Conservation (phyloP, 2,888 invertebrate genomes). For the Cryptocephalus primarius region DNA sequence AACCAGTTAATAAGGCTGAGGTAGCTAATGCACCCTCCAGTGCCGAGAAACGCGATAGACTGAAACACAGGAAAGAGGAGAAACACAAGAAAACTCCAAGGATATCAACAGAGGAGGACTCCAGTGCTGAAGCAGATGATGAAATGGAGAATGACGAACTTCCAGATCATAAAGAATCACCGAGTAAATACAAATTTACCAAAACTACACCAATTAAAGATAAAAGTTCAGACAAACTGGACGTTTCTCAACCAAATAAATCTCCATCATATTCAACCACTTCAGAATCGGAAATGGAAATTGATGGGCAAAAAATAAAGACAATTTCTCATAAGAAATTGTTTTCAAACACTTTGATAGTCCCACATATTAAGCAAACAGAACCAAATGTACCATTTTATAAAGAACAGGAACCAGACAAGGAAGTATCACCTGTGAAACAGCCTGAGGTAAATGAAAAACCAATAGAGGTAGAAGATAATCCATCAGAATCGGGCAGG, state of each 20-base stretch:
- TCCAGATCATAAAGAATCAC: constrained; percentile 39
- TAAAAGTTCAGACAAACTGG: constrained; percentile 2
- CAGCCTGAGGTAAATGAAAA: constrained; percentile 3
- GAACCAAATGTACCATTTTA: constrained; percentile 6
- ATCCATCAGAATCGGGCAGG: constrained; percentile 14
- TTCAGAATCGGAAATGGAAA: constrained; percentile 38
- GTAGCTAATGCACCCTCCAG: constrained; percentile 8
- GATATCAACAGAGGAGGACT: constrained; percentile 47
- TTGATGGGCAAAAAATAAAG: constrained; percentile 38
- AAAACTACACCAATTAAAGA: constrained; percentile 34
- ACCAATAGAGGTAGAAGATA: constrained; percentile 9
- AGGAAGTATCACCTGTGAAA: constrained; percentile 7
- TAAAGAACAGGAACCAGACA: constrained; percentile 7
- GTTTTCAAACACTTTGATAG: constrained; percentile 20
- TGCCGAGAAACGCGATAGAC: constrained; percentile 9
- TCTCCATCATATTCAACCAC: constrained; percentile 28
- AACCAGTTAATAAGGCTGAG: constrained; percentile 11
- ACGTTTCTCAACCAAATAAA: constrained; percentile 11
- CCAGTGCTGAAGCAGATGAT: constrained; percentile 55
- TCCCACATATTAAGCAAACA: constrained; percentile 10
- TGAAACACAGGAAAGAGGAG: constrained; percentile 21
- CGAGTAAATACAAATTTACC: constrained; percentile 35
- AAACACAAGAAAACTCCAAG: constrained; percentile 30
- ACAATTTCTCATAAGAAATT: constrained; percentile 35
- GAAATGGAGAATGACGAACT: constrained; percentile 56